Percentiles rank a stretch among this genome's conserved stretches.
Evolutionary conservation across 2,888 invertebrate species (phyloP).

Genomic region (Agrypnus murinus): DNA sequence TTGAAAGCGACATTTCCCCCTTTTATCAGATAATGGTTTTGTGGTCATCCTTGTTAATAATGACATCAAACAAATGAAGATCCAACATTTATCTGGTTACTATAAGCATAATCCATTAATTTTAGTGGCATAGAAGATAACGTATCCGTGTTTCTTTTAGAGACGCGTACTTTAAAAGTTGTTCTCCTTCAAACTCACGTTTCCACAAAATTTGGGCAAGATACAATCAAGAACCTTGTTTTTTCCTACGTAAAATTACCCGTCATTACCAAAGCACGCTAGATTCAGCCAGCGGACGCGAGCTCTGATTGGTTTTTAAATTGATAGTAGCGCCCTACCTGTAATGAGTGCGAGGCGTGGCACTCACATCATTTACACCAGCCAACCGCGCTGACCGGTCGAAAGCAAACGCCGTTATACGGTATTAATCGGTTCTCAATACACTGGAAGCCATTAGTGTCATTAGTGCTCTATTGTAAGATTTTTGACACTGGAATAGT

Average conservation of each 20-base stretch:
- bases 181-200: constrained; percentile 48
- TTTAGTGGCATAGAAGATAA: constrained; percentile 31
- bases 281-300: constrained; percentile 66
- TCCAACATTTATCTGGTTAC: constrained; percentile 11
- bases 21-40: neutral
- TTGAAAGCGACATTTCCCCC: neutral
- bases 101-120: constrained; percentile 31
- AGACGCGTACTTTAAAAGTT: constrained; percentile 32
- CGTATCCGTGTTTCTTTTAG: constrained; percentile 26
- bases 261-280: constrained; percentile 66
- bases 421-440: constrained; percentile 69
- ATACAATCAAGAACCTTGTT: constrained; percentile 64
- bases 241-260: constrained; percentile 67
- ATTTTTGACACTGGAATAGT: constrained; percentile 62
- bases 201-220: constrained; percentile 57
- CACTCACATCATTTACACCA: constrained; percentile 70
- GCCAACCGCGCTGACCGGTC: constrained; percentile 70
- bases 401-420: constrained; percentile 61
- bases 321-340: constrained; percentile 71
- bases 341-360: constrained; percentile 71
- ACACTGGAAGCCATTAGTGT: constrained; percentile 67
- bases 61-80: constrained; percentile 34
- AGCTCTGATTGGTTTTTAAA: constrained; percentile 71
- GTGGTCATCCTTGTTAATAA: constrained; percentile 25
- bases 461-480: constrained; percentile 59